A percentile compares a stretch with the other conserved stretches of the same genome.
Conservation (phyloP, 2,888 invertebrate genomes). For the Standfussiana lucernea region DNA sequence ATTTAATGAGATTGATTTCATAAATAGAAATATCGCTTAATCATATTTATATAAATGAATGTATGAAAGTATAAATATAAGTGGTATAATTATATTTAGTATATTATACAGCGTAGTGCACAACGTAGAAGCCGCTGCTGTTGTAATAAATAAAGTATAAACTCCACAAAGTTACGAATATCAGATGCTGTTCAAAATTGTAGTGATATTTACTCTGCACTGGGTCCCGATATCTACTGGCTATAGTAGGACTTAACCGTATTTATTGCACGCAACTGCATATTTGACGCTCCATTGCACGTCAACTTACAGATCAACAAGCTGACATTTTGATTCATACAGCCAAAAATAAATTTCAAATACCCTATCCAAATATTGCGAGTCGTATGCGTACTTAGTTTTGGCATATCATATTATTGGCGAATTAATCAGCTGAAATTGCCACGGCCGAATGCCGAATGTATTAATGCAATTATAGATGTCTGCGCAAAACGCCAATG, state of each 20-base stretch:
- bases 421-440: neutral
- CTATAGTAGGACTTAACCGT: constrained; percentile 60
- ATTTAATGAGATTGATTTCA: neutral
- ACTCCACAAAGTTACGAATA: constrained; percentile 81
- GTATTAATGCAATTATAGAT: constrained; percentile 9
- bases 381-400: neutral
- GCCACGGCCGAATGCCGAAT: neutral
- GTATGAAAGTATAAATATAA: constrained; percentile 5
- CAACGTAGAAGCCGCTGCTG: constrained; percentile 47
- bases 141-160: constrained; percentile 46
- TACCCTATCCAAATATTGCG: constrained; percentile 21
- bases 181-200: constrained; percentile 64
- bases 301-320: neutral
- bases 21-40: constrained; percentile 7
- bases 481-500: neutral
- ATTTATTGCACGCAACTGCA: constrained; percentile 81
- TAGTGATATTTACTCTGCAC: constrained; percentile 67
- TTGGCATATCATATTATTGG: neutral
- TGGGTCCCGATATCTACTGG: constrained; percentile 69
- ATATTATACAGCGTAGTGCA: constrained; percentile 38
- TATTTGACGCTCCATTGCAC: constrained; percentile 39
- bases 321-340: neutral
- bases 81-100: constrained; percentile 20
- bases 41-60: constrained; percentile 8
- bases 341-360: constrained; percentile 3